phyloP scores from a whole-genome alignment of 2,113 vertebrate species.

The Dascyllus trimaculatus region DNA sequence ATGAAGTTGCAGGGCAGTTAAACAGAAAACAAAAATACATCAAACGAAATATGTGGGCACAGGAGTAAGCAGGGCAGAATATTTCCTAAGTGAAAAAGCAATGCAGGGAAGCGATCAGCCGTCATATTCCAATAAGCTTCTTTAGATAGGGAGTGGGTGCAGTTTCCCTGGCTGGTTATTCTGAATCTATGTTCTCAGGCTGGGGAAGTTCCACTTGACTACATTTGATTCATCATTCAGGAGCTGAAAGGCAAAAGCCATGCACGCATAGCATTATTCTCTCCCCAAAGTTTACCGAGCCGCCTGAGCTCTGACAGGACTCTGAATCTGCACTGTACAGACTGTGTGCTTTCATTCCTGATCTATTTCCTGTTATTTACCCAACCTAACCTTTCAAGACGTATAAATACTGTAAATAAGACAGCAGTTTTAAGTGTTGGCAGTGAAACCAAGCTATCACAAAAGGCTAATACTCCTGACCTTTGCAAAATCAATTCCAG shows the following conservation, averaged over 20 bases:
- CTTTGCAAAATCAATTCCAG: slow-evolving; percentile 58
- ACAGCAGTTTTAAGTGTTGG: slow-evolving; percentile 23
- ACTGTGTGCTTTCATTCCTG: slow-evolving; percentile 1
- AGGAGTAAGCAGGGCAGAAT: slow-evolving; percentile 24
- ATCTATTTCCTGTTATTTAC: slow-evolving; percentile 48
- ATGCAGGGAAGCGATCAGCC: not conserved
- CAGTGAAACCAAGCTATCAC: not conserved
- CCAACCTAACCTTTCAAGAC: slow-evolving; percentile 19
- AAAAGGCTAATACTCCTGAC: slow-evolving; percentile 50
- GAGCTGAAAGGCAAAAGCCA: slow-evolving; percentile 45
- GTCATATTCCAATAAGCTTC: slow-evolving; percentile 46
- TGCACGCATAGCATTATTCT: slow-evolving; percentile 22
- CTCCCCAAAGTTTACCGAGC: slow-evolving; percentile 9
- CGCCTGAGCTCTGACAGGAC: slow-evolving; percentile 6
- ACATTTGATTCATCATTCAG: slow-evolving; percentile 62
- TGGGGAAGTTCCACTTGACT: slow-evolving; percentile 53
- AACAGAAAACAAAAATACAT: slow-evolving; percentile 21
- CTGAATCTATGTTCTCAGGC: slow-evolving; percentile 51
- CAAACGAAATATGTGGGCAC: slow-evolving; percentile 26
- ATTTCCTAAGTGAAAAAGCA: slow-evolving; percentile 44
- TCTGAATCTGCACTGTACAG: not conserved
- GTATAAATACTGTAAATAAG: slow-evolving; percentile 45
- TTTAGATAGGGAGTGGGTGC: slow-evolving; percentile 29
- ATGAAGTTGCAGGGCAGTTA: slow-evolving; percentile 17
- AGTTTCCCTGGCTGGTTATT: slow-evolving; percentile 48